Evolutionary conservation across 2,888 invertebrate species (phyloP), one percentile per base, ranked within the genome.

Genomic region (Stenotaenia linearis): DNA sequence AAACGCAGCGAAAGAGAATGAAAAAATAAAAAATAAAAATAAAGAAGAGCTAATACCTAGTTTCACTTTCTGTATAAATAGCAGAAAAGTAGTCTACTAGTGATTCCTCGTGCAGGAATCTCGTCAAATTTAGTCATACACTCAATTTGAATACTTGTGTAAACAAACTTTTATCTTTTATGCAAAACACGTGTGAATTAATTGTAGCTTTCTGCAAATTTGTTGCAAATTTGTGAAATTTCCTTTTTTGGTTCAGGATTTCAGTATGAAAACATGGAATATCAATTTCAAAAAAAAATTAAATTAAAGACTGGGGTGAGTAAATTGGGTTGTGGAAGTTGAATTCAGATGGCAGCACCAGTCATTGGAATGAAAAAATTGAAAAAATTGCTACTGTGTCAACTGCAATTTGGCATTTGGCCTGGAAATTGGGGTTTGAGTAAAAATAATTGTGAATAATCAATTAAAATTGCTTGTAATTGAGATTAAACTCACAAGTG

Each of bases 151-250:
- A 40, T 56, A 23, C 56, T 56, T 56, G 21, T 56, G 56, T 21
- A 56, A 56, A 56, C 56, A 56, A 56, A 40, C 10, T 40, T 40
- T 40, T 15, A 40, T 15, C 15, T 15, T 6, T 15, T 6, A 40
- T 40, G 5, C 40, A 7, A 7, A 12, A 15, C 40, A 40, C 12
- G 21, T 56, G 56, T 23, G 21, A 4, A 10, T 21, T 18, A 56
- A 56, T 56, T 56, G 10, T 23, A 2, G 21, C 80, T 76, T 77
- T 79, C 79, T 69, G 40, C 78, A 80, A 80, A 81, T 80, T 80
- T 80, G 80, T 80, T 81, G 79, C 80, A 78, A 79, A n/a, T 80
- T 80, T 79, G 78, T 81, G 80, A 79, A n/a, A 25, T 79, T 79
- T 78, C 80, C 81, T 80, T 80, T 81, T 80, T 79, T 80, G 77